Base-by-base conservation (phyloP, 2,797 vertebrate genomes). In the Dendrocincla fuliginosa region DNA sequence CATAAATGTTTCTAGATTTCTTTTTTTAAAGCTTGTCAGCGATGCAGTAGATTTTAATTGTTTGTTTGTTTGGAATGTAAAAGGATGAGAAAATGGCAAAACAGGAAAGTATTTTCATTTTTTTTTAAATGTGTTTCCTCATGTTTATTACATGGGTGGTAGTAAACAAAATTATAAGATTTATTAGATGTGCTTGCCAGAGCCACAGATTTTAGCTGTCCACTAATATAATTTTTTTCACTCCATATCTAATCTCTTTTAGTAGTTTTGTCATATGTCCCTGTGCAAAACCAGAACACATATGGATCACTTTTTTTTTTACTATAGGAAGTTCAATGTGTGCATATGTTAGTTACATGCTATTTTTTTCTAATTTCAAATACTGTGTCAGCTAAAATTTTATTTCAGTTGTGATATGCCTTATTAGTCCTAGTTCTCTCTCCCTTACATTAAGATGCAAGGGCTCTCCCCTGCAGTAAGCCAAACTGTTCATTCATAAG, bases 11-110 rank as follows among this genome's bases (percentile, higher is more conserved):
- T 80, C 41, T 57, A 70, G 14, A 37, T 63, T 35, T 59, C 74
- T 47, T 46, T 49, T 67, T 67, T 2, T 0, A 3, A 8, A 71
- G 49, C 13, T 73, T 2, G 0, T 27, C 37, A 63, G 35, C 16
- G 30, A 49, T 84, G 47, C 44, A 53, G 35, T 53, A 74, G 44
- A 73, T 96, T 64, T 92, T 93, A 70, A 6, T 70, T 81, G 7
- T 35, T 94, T 28, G 7, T 35, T 94, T 28, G 9, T 77, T 84
- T 75, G n/a, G 47, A 89, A 84, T 16, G 14, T 59, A 39, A 79
- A 84, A 87, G 10, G 22, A 70, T 81, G 22, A 69, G 77, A 61
- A 84, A 84, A 79, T 61, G 28, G 16, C 12, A 61, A 87, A 84
- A 57, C 9, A 78, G 17, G 47, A 42, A 47, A 81, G 13, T 11